Evolutionary conservation across 2,888 invertebrate genomes (phyloP).

Genomic region (Andrena praecox): DNA sequence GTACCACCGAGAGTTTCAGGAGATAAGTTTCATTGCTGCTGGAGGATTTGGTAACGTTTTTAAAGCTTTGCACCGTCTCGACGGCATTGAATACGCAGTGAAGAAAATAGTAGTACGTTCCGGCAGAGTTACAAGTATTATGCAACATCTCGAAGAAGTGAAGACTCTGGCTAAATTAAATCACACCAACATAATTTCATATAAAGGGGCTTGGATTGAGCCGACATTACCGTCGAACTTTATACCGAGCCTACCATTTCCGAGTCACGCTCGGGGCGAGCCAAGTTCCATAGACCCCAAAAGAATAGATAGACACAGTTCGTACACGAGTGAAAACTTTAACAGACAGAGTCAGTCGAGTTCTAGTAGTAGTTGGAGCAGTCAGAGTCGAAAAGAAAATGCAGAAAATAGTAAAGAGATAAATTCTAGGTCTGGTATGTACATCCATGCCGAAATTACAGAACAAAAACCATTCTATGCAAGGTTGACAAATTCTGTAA

Average conservation of each 20-base stretch:
- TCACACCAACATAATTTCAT: slow-evolving; percentile 93
- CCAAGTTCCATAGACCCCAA: background rate
- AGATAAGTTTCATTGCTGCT: slow-evolving; percentile 89
- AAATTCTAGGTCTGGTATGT: too few relatives aligned
- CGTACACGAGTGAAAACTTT: slow-evolving; percentile 31
- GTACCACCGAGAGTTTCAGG: slow-evolving; percentile 90
- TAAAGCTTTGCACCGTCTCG: slow-evolving; percentile 91
- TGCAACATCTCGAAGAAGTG: slow-evolving; percentile 91
- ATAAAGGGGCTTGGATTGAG: slow-evolving; percentile 94
- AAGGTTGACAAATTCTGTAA: background rate
- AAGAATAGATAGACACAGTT: slow-evolving; percentile 19
- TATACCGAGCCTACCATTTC: slow-evolving; percentile 23
- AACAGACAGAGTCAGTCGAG: background rate
- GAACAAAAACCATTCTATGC: too few relatives aligned
- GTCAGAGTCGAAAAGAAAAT: slow-evolving; percentile 11
- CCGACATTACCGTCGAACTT: slow-evolving; percentile 77
- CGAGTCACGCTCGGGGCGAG: background rate
- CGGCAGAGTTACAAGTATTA: slow-evolving; percentile 88
- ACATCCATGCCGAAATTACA: too few relatives aligned
- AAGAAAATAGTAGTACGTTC: slow-evolving; percentile 91
- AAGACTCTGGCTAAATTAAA: slow-evolving; percentile 92
- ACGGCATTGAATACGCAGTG: slow-evolving; percentile 92
- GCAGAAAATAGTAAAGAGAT: too few relatives aligned
- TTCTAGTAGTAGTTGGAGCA: slow-evolving; percentile 7
- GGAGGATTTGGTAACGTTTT: slow-evolving; percentile 93